phyloP scores from a whole-genome alignment of 1,140 invertebrate genomes.

The Camponotus vicinus region DNA sequence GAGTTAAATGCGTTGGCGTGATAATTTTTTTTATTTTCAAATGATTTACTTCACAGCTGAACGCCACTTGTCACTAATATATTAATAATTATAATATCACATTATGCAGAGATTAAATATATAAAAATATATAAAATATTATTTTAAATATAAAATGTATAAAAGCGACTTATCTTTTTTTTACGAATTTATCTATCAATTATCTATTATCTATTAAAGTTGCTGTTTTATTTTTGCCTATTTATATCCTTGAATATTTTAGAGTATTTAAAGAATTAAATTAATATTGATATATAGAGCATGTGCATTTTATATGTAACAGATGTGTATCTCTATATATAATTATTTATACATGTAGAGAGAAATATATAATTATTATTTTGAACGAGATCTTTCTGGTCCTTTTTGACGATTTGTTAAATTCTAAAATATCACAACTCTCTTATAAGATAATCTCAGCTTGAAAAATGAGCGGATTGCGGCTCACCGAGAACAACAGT shows the following conservation, averaged over 20 bases:
- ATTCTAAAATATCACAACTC: constrained; percentile 28
- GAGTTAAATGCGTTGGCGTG: background rate
- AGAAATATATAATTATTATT: too few species aligned
- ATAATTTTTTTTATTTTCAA: background rate
- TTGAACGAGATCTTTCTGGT: background rate
- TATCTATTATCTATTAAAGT: too few species aligned
- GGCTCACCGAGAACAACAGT: constrained; percentile 79
- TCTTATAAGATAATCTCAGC: constrained; percentile 77
- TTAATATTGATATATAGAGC: background rate
- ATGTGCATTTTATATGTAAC: background rate
- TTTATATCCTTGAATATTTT: background rate
- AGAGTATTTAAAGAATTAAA: background rate
- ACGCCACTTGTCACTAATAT: background rate
- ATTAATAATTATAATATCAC: background rate
- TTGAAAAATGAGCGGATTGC: constrained; percentile 80
- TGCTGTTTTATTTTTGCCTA: background rate
- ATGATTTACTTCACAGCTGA: background rate
- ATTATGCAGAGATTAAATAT: too few species aligned
- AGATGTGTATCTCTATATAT: too few species aligned
- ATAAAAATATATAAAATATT: too few species aligned
- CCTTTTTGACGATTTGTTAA: background rate
- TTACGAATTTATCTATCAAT: background rate
- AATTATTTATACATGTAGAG: too few species aligned
- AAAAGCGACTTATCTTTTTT: background rate
- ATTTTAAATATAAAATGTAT: background rate